These are phyloP conservation scores for Hippotragus niger DNA, from an alignment of 2,113 vertebrate species.

Conservation along the genomic window DNA sequence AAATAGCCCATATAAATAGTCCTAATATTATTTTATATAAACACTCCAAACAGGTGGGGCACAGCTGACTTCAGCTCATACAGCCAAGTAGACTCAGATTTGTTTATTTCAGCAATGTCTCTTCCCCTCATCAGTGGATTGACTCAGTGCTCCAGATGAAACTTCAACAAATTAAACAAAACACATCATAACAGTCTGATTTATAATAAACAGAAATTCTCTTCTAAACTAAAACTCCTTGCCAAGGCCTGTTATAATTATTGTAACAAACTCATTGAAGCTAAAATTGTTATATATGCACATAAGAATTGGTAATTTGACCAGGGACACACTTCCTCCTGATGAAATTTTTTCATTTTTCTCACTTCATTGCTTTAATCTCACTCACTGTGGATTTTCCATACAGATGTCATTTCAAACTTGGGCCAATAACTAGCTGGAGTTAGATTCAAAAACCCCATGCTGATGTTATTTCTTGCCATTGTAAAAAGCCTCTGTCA, in stretches of 20 bases:
- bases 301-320: neutral
- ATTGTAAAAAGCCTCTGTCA: neutral
- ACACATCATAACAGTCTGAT: neutral
- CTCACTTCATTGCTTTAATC: slow-evolving; percentile 8
- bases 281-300: neutral
- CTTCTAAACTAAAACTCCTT: neutral
- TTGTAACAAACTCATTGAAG: neutral
- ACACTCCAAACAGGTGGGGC: neutral
- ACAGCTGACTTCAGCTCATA: neutral
- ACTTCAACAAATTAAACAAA: neutral
- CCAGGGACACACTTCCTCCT: neutral
- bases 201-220: neutral
- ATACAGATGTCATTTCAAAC: neutral
- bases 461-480: neutral
- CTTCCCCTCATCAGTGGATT: neutral
- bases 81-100: neutral
- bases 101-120: slow-evolving; percentile 17
- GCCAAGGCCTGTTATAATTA: neutral
- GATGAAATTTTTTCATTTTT: slow-evolving; percentile 12
- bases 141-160: neutral
- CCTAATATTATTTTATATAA: neutral
- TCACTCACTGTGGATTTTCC: neutral
- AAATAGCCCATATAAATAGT: neutral
- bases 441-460: neutral
- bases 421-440: neutral